phyloP scores from a whole-genome alignment of 2,888 invertebrate species.

The Eumerus sabulonum region DNA sequence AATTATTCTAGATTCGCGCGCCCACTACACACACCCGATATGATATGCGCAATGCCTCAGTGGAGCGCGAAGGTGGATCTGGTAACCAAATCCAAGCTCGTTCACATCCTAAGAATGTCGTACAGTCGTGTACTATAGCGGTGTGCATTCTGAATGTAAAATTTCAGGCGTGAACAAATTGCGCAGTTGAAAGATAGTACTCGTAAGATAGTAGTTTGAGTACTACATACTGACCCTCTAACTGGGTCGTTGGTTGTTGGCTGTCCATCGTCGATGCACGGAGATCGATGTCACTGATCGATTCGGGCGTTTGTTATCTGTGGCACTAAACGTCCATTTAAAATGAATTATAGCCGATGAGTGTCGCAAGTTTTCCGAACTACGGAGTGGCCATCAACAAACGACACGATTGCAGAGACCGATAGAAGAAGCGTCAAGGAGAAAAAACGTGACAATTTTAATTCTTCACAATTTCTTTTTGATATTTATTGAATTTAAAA shows the following conservation, averaged over 20 bases:
- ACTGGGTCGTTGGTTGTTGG: conserved; percentile 32
- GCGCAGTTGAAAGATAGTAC: conserved; percentile 31
- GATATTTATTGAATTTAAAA: conserved; percentile 60
- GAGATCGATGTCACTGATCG: conserved; percentile 51
- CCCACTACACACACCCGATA: conserved; percentile 27
- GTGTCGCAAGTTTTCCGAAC: conserved; percentile 62
- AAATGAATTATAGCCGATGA: conserved; percentile 59
- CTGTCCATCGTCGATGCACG: conserved; percentile 6
- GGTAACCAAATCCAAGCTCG: conserved; percentile 38
- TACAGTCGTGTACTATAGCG: conserved; percentile 8
- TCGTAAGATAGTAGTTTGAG: not conserved
- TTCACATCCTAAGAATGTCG: conserved; percentile 35
- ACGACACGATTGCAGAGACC: conserved; percentile 14
- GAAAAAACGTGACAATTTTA: conserved; percentile 65
- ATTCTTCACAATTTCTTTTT: conserved; percentile 65
- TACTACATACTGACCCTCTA: conserved; percentile 2
- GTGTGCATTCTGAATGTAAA: conserved; percentile 46
- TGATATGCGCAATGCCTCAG: conserved; percentile 46
- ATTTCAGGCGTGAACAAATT: conserved; percentile 21
- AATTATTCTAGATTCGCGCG: conserved; percentile 64
- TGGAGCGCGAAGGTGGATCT: conserved; percentile 48
- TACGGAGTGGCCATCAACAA: conserved; percentile 23
- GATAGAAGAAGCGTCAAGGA: conserved; percentile 40
- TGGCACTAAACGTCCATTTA: conserved; percentile 64
- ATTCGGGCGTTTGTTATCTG: conserved; percentile 36